Conservation (phyloP, 1,140 invertebrate genomes). For the Apis mellifera region Amel_HAv3.1 CM009943.2:9230501-9231000, state of each 20-base stretch:
- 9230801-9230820: neutral
- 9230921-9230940: too few species aligned
- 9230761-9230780: constrained; percentile 16
- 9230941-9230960: too few species aligned
- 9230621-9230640: neutral
- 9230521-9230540: neutral
- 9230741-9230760: constrained; percentile 27
- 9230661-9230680: neutral
- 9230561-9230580: neutral
- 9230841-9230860: neutral
- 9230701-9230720: constrained; percentile 17
- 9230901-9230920: too few species aligned
- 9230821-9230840: neutral
- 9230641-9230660: neutral
- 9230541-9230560: neutral
- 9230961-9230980: too few species aligned
- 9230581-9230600: neutral
- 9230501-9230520: neutral
- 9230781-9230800: neutral
- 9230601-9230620: neutral
- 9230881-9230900: too few species aligned
- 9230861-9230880: too few species aligned
- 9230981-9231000: too few species aligned
- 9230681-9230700: constrained; percentile 14
- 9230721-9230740: constrained; percentile 12